Conservation (phyloP, 2,888 invertebrate species). For the Neuroscelio doddi region DNA sequence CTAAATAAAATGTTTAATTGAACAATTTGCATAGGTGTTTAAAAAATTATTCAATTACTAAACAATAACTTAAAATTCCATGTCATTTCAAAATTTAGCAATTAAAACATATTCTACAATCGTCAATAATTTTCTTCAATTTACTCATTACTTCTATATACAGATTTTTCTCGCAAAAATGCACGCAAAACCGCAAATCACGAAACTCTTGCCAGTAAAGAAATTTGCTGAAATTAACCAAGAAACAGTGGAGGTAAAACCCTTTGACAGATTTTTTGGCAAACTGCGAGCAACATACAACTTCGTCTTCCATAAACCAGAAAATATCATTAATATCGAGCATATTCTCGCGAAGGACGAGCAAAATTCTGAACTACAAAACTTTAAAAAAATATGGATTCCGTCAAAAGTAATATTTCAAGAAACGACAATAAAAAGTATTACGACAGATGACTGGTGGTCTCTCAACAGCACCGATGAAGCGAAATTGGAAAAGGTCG, state of each 20-base stretch:
- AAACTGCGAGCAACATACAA: constrained; percentile 63
- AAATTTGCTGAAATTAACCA: constrained; percentile 53
- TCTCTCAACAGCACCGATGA: constrained; percentile 11
- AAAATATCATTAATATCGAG: constrained; percentile 57
- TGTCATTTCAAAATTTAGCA: background rate
- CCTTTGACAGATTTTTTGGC: constrained; percentile 59
- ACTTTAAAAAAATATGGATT: constrained; percentile 26
- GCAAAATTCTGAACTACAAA: constrained; percentile 28
- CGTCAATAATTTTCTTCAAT: constrained; percentile 14
- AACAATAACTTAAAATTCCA: no score
- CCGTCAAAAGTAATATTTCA: constrained; percentile 8
- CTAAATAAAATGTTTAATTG: no score
- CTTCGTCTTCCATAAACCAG: constrained; percentile 60
- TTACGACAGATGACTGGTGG: constrained; percentile 24
- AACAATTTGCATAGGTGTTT: no score
- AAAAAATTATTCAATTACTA: no score
- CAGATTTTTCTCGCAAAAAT: constrained; percentile 55
- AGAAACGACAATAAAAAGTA: constrained; percentile 5
- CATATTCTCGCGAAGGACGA: constrained; percentile 49
- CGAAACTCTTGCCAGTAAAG: constrained; percentile 58
- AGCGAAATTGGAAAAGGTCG: no score
- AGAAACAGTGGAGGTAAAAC: constrained; percentile 51
- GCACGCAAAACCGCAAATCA: constrained; percentile 58
- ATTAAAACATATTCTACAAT: background rate
- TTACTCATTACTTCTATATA: no score